Percentiles rank a stretch among this genome's conserved stretches.
Conservation (phyloP, 2,888 invertebrate species). For the Tetheella fluctuosa region DNA sequence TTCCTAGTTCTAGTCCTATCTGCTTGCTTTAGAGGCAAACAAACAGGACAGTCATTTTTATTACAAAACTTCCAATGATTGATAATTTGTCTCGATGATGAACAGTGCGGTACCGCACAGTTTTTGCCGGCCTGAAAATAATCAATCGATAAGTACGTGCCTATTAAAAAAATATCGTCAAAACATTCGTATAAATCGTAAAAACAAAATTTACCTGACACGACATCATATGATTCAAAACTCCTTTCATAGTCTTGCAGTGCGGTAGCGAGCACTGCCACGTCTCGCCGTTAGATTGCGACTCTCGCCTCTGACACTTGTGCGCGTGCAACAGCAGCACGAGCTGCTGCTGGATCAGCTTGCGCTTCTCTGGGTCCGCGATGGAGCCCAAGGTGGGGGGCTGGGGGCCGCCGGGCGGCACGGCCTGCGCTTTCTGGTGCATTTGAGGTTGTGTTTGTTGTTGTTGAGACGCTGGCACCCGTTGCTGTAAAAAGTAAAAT, state of each 20-base stretch:
- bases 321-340: conserved; percentile 98
- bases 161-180: too few relatives aligned
- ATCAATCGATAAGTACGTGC: background rate
- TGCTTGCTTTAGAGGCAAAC: conserved; percentile 97
- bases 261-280: conserved; percentile 97
- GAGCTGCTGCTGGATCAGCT: conserved; percentile 98
- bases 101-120: conserved; percentile 97
- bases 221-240: conserved; percentile 98
- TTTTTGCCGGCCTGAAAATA: conserved; percentile 91
- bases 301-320: conserved; percentile 98
- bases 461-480: conserved; percentile 68
- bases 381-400: conserved; percentile 83
- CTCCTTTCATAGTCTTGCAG: conserved; percentile 99
- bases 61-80: conserved; percentile 99
- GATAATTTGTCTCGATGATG: conserved; percentile 98
- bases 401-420: conserved; percentile 39
- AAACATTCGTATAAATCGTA: too few relatives aligned
- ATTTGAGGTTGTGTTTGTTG: conserved; percentile 71
- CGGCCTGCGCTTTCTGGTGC: conserved; percentile 82
- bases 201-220: too few relatives aligned
- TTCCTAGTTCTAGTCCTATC: conserved; percentile 87
- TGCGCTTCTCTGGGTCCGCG: conserved; percentile 98
- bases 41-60: conserved; percentile 98
- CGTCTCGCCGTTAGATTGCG: conserved; percentile 91
- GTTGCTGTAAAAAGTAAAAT: conserved; percentile 42